phyloP scores from a whole-genome alignment of 2,113 vertebrate species.

The Pituophis catenifer region DNA sequence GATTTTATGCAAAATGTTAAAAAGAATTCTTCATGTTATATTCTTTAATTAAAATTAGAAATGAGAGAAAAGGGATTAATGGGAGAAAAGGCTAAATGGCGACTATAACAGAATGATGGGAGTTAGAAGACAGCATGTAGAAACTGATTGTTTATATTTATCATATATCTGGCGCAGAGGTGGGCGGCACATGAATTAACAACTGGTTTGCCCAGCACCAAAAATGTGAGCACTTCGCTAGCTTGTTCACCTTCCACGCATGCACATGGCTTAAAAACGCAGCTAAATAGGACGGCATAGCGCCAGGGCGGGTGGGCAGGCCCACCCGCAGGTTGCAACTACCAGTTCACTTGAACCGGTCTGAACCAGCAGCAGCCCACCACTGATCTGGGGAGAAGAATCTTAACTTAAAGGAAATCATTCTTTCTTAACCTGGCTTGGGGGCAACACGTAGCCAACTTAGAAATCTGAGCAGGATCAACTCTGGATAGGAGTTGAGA shows the following conservation, averaged over 20 bases:
- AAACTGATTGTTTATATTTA: background rate
- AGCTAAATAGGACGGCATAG: no score
- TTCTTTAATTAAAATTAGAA: constrained; percentile 34
- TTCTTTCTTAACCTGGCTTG: background rate
- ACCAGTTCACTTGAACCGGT: no score
- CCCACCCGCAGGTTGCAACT: no score
- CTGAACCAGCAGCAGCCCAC: no score
- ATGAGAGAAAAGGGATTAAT: constrained; percentile 39
- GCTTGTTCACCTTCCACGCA: no score
- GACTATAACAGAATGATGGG: constrained; percentile 35
- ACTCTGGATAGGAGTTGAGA: background rate
- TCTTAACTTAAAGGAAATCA: background rate
- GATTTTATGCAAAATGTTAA: constrained; percentile 22
- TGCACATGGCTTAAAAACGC: no score
- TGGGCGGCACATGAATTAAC: no score
- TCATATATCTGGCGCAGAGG: background rate
- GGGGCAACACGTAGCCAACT: background rate
- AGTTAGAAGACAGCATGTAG: constrained; percentile 18
- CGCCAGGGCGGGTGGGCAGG: no score
- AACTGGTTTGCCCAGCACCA: no score
- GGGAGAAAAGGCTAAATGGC: constrained; percentile 35
- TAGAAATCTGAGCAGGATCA: background rate
- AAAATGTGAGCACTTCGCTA: no score
- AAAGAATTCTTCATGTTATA: constrained; percentile 22
- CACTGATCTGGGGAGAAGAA: background rate